A percentile compares a stretch with the other conserved stretches of the same genome.
Conservation (phyloP, 2,888 invertebrate species). For the Drosophila ezoana region DNA sequence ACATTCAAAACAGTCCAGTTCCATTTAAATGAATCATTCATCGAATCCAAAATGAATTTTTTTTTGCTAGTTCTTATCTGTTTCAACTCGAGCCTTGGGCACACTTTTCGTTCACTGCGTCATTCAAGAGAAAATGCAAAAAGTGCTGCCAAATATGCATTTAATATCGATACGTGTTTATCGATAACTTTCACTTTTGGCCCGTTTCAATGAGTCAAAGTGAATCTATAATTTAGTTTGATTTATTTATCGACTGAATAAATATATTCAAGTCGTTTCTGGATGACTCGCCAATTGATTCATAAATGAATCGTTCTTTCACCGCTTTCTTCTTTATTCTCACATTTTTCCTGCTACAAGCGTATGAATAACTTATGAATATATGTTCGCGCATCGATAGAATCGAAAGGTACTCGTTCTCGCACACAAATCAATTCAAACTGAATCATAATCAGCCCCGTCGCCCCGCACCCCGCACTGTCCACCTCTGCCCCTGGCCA, state of each 20-base stretch:
- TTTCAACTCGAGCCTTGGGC: too few relatives aligned
- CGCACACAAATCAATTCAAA: slow-evolving; percentile 46
- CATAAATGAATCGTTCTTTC: slow-evolving; percentile 1
- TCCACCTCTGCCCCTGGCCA: not conserved
- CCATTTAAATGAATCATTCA: too few relatives aligned
- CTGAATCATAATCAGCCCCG: slow-evolving; percentile 22
- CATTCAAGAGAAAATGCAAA: too few relatives aligned
- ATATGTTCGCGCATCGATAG: slow-evolving; percentile 6
- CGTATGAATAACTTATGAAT: slow-evolving; percentile 26
- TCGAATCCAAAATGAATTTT: not conserved
- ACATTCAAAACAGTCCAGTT: too few relatives aligned
- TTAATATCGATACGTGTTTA: too few relatives aligned
- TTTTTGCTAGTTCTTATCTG: not conserved
- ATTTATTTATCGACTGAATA: too few relatives aligned
- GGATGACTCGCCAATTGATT: slow-evolving; percentile 1
- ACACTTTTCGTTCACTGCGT: too few relatives aligned
- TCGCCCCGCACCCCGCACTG: too few relatives aligned
- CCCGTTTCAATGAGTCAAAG: too few relatives aligned
- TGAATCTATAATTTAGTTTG: too few relatives aligned
- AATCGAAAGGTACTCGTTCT: slow-evolving; percentile 23
- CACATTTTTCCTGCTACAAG: slow-evolving; percentile 1
- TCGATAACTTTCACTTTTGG: too few relatives aligned
- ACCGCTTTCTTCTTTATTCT: slow-evolving; percentile 2
- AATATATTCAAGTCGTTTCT: not conserved
- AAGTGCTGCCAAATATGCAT: too few relatives aligned